Evolutionary conservation across 2,113 vertebrate species (phyloP).

Genomic region (Gnathonemus longibarbis): DNA sequence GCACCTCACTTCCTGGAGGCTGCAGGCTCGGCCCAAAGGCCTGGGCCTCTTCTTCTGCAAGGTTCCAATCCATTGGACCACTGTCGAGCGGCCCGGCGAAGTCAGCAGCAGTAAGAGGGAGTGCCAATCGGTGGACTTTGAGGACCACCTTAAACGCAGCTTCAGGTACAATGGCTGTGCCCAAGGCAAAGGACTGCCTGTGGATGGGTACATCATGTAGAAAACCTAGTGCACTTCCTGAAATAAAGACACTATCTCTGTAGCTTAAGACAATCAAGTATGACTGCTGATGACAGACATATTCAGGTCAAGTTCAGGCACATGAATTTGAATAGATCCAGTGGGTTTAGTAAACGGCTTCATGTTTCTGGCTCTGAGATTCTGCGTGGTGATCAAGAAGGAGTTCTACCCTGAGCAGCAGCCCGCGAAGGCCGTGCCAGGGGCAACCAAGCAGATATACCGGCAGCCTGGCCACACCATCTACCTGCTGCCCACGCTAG

Average conservation of each 20-base stretch:
- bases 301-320: background rate
- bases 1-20: conserved; percentile 90
- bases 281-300: background rate
- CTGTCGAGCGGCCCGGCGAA: conserved; percentile 76
- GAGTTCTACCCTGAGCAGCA: conserved; percentile 91
- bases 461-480: conserved; percentile 89
- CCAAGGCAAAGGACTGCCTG: background rate
- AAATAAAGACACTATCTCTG: background rate
- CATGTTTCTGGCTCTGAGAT: conserved; percentile 56
- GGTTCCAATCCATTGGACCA: conserved; percentile 92
- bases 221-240: background rate
- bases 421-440: conserved; percentile 79
- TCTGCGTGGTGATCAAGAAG: conserved; percentile 94
- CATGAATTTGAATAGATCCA: background rate
- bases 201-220: background rate
- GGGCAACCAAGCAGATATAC: conserved; percentile 84
- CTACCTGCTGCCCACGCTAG: conserved; percentile 86
- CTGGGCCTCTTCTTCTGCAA: conserved; percentile 93
- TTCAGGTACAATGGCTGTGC: conserved; percentile 70
- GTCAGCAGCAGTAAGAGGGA: conserved; percentile 86
- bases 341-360: background rate
- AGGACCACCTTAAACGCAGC: conserved; percentile 68
- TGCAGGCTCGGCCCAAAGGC: conserved; percentile 88
- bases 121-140: conserved; percentile 83
- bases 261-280: background rate